Conservation (phyloP, 2,113 vertebrate genomes). For the Morone chrysops region DNA sequence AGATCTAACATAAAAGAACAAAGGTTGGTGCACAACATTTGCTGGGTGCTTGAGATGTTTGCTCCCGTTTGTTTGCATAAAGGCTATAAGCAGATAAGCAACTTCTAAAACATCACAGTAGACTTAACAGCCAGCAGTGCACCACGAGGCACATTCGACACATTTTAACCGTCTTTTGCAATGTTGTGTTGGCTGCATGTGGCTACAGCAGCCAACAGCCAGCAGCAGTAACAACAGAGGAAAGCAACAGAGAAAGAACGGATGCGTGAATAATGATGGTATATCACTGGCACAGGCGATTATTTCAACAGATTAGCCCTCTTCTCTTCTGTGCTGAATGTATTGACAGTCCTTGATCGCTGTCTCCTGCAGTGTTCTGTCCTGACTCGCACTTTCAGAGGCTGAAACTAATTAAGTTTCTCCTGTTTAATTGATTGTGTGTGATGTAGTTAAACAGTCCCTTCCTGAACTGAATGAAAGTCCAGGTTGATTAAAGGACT, state of each 20-base stretch:
- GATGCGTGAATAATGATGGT: neutral
- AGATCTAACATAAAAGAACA: neutral
- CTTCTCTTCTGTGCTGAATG: too few relatives aligned
- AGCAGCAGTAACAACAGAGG: too few relatives aligned
- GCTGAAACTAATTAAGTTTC: neutral
- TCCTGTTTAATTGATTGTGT: neutral
- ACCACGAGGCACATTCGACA: neutral
- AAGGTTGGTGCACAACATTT: neutral
- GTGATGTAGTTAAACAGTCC: neutral
- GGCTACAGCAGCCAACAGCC: too few relatives aligned
- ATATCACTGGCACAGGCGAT: neutral
- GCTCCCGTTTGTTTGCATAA: neutral
- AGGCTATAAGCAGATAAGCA: neutral
- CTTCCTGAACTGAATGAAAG: neutral
- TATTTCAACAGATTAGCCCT: neutral
- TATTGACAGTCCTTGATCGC: neutral
- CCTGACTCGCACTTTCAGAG: neutral
- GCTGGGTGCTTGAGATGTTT: too few relatives aligned
- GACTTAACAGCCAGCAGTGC: neutral
- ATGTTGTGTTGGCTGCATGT: too few relatives aligned
- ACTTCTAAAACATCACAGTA: neutral
- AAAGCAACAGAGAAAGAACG: neutral
- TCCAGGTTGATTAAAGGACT: neutral
- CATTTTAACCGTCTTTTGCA: neutral
- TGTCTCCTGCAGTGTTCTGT: neutral